These are phyloP conservation scores for Etheostoma perlongum DNA, from an alignment of 2,797 vertebrate genomes.

Conservation along the genomic window DNA sequence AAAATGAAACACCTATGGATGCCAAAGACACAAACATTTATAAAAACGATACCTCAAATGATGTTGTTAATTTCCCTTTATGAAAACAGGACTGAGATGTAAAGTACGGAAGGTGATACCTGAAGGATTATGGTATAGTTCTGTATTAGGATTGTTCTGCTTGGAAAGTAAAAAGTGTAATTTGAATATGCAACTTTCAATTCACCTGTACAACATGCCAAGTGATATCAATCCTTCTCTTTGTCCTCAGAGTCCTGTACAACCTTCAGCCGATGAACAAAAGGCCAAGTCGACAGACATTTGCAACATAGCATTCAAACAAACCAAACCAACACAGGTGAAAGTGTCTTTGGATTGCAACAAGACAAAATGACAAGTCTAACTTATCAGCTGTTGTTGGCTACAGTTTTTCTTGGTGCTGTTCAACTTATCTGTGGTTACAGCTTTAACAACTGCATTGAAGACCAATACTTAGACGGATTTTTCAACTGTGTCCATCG, in stretches of 20 bases:
- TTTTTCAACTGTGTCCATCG: constrained; percentile 76
- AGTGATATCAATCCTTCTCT: constrained; percentile 6
- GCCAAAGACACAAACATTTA: neutral
- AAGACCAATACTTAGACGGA: constrained; percentile 44
- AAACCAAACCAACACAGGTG: neutral
- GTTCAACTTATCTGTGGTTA: constrained; percentile 73
- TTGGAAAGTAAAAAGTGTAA: neutral
- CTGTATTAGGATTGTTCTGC: neutral
- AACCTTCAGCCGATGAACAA: neutral
- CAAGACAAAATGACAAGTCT: constrained; percentile 64
- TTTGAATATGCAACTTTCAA: neutral
- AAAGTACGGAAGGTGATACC: neutral
- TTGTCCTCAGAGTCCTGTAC: constrained; percentile 50
- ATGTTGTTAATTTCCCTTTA: neutral
- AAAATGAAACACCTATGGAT: neutral
- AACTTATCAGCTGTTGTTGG: constrained; percentile 32
- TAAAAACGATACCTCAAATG: neutral
- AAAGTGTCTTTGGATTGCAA: neutral
- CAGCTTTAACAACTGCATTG: constrained; percentile 84
- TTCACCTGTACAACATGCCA: neutral
- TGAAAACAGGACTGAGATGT: neutral
- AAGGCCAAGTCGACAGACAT: neutral
- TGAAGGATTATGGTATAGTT: neutral
- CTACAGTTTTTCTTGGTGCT: constrained; percentile 52
- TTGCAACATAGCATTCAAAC: constrained; percentile 9